Base-by-base conservation (phyloP, 2,888 invertebrate genomes). In the Tiphia femorata region DNA sequence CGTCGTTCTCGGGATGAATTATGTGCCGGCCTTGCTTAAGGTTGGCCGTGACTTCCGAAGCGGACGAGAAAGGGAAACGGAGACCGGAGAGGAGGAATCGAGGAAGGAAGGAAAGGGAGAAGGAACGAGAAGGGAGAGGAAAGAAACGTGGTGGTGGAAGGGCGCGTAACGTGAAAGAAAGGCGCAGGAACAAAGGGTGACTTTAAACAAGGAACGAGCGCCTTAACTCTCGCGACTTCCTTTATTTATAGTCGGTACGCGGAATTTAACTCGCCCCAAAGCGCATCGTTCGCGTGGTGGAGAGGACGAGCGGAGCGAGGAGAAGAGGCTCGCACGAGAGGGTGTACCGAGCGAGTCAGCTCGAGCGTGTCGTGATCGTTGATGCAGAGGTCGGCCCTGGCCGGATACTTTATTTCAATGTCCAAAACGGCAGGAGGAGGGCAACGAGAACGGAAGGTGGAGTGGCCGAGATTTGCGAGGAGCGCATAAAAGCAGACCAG, bases 391-490 rank as follows among this genome's bases (percentile, higher is more conserved):
- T 62, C 12, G 16, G 3, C 54, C 50, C 62, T 62, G 50, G 37
- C 44, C 23, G 58, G 51, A 67, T 64, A 61, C 56, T 64, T 67
- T 61, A 61, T 61, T 52, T 57, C 53, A 51, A 66, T 58, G 56
- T 35, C 19, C 49, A 43, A n/a, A 49, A 43, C 17, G 12, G 42
- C 27, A 8, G 3, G 37, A 37, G 19, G 19, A 2, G 16, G 2
- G 35, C 35, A 40, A 40, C 17, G 7, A n/a, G 40, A 29, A 29
- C 12, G 29, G 2, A 25, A 8, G 12, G 3, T 29, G 10, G 3
- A 7, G 7, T 12, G 29, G 29, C 10, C 29, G 3, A 4, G n/a
- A n/a, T n/a, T n/a, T 2, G 29, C 3, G 7, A 3, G 3, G 29
- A n/a, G n/a, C n/a, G n/a, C n/a, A n/a, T n/a, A n/a, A n/a, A n/a